Conservation (phyloP, 1,140 invertebrate species). For the Marisa cornuarietis region DNA sequence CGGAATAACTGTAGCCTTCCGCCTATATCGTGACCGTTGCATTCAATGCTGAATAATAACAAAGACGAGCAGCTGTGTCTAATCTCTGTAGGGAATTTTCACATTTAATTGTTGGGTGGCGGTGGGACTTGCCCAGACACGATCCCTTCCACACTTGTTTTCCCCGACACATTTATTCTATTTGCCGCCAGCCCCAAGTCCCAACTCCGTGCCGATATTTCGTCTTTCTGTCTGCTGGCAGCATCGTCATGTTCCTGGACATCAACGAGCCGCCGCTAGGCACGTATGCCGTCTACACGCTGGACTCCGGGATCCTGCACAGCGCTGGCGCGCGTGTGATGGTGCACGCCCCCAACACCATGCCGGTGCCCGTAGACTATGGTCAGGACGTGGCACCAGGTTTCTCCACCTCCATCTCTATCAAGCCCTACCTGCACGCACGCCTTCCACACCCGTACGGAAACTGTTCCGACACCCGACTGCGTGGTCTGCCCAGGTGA, state of each 20-base stretch:
- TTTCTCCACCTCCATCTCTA: constrained; percentile 57
- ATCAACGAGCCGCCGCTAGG: constrained; percentile 57
- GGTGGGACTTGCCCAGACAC: no score
- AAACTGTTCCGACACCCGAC: constrained; percentile 50
- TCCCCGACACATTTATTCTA: no score
- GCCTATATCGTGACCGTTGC: no score
- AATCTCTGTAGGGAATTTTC: not conserved
- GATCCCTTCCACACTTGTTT: no score
- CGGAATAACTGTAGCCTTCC: no score
- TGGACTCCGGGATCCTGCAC: constrained; percentile 55
- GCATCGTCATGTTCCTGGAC: constrained; percentile 44
- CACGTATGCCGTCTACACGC: constrained; percentile 53
- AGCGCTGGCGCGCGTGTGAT: constrained; percentile 64
- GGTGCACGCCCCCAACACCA: constrained; percentile 62
- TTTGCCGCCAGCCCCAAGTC: no score
- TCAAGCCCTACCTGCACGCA: constrained; percentile 53
- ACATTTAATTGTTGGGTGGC: not conserved
- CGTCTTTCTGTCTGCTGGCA: not conserved
- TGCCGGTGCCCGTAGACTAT: constrained; percentile 64
- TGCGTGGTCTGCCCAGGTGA: constrained; percentile 39
- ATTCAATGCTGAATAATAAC: no score
- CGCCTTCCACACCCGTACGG: constrained; percentile 53
- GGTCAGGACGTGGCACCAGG: constrained; percentile 61
- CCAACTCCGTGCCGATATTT: not conserved
- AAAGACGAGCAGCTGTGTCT: not conserved